Percentiles rank a stretch among this genome's conserved stretches.
Evolutionary conservation across 2,888 invertebrate genomes (phyloP).

Genomic region (Rhagonycha lutea): DNA sequence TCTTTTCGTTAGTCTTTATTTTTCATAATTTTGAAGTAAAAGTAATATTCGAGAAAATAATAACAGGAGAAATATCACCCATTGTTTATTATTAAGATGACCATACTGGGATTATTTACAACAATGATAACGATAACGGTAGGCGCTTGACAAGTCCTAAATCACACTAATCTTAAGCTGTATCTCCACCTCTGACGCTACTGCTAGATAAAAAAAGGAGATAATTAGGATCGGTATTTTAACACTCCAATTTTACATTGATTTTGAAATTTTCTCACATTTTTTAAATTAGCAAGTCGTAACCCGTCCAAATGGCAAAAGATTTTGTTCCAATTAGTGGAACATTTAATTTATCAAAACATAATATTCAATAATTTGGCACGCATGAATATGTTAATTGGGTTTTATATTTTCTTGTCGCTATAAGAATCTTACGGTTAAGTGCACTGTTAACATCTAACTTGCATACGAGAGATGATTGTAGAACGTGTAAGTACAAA

Average conservation of each 20-base stretch:
- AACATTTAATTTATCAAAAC: not conserved
- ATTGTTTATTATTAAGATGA: not conserved
- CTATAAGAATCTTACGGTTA: not conserved
- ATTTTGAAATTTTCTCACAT: not conserved
- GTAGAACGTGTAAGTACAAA: slow-evolving; percentile 18
- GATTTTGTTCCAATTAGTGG: not conserved
- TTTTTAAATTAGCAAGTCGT: not conserved
- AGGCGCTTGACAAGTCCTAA: not conserved
- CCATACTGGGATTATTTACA: not conserved
- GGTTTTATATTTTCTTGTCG: not conserved
- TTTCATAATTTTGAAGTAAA: not conserved
- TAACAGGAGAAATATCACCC: not conserved
- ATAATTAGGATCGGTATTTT: not conserved
- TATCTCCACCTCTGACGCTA: not conserved
- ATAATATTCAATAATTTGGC: not conserved
- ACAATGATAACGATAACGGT: not conserved
- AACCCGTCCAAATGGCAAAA: not conserved
- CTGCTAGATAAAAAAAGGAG: not conserved
- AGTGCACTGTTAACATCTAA: slow-evolving; percentile 6
- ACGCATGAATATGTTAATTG: not conserved
- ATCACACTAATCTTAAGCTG: not conserved
- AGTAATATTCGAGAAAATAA: not conserved
- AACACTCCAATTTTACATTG: not conserved
- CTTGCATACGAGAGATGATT: slow-evolving; percentile 9
- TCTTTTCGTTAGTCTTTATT: not conserved